Evolutionary conservation across 2,113 vertebrate genomes (phyloP), one percentile per base, ranked within the genome.

Genomic region (Apistogramma diplotaenia): DNA sequence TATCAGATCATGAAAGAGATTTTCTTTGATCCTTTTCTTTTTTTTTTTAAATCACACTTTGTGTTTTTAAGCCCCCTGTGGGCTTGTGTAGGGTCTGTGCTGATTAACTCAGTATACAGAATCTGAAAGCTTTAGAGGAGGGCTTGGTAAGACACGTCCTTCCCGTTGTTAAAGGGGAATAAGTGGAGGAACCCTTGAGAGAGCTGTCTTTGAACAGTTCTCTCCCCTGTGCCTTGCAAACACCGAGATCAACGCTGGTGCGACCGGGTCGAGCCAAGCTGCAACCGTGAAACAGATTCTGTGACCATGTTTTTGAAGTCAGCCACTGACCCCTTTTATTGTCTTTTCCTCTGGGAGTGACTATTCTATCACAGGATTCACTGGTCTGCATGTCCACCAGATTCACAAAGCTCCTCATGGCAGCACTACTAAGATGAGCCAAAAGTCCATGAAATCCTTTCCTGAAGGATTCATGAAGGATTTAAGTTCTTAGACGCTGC

Each of bases 341-440:
- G 80, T 88, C 56, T 80, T 70, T 85, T 91, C 89, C 85, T 58
- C 78, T 79, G 88, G 88, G 91, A 90, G 61, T 73, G 84, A 91
- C 88, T 89, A 92, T 91, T 93, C 89, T 92, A 90, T 92, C 87
- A 89, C 78, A 86, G 90, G 87, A 93, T 89, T 89, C 90, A 81
- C 72, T 86, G 85, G 81, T 86, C 60, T 74, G 72, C 74, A 62
- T 82, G 75, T 86, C 46, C 87, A 70, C 67, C 79, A 82, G 58
- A 85, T 82, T 85, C 85, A 86, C 84, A 91, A 79, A 89, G 89
- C 89, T 72, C 88, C 85, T 81, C 76, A 21, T 83, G 85, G 89
- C 91, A 91, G 82, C 85, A 71, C 89, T 75, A 81, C 65, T 85
- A 82, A 91, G 67, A 80, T 43, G 13, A 91, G 83, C 61, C 79